Conservation (phyloP, 2,888 invertebrate species). For the Pogonocherus hispidulus region DNA sequence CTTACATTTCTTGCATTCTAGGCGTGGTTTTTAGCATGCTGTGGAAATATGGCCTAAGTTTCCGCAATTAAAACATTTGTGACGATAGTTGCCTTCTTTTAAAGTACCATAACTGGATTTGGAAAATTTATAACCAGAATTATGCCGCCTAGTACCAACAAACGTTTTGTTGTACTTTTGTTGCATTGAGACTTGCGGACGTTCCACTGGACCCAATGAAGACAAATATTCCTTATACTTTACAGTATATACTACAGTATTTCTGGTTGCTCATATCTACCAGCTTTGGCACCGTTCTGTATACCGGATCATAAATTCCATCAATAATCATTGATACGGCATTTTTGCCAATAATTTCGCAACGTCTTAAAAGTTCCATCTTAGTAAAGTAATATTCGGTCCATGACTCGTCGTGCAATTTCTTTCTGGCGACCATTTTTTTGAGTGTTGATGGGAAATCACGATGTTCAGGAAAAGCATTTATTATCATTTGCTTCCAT, state of each 20-base stretch:
- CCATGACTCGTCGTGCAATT: not conserved
- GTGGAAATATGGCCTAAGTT: too few relatives aligned
- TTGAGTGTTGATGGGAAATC: constrained; percentile 35
- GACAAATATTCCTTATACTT: not conserved
- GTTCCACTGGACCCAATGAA: not conserved
- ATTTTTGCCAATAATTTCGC: not conserved
- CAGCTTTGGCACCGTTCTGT: not conserved
- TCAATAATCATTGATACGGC: not conserved
- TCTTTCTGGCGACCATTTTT: constrained; percentile 31
- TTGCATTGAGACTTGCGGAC: too few relatives aligned
- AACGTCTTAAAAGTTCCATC: constrained; percentile 10
- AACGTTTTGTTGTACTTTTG: too few relatives aligned
- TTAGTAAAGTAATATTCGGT: constrained; percentile 32
- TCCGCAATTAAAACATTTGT: too few relatives aligned
- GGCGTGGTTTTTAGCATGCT: too few relatives aligned
- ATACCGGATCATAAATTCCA: not conserved
- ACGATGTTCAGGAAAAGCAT: constrained; percentile 23
- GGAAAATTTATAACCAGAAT: too few relatives aligned
- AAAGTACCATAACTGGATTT: too few relatives aligned
- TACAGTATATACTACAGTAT: too few relatives aligned
- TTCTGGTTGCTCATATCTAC: not conserved
- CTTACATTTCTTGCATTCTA: too few relatives aligned
- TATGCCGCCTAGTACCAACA: too few relatives aligned
- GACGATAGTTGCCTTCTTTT: too few relatives aligned
- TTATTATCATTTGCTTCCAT: constrained; percentile 36